Conservation (phyloP, 2,888 invertebrate genomes). For the Nudaria mundana region DNA sequence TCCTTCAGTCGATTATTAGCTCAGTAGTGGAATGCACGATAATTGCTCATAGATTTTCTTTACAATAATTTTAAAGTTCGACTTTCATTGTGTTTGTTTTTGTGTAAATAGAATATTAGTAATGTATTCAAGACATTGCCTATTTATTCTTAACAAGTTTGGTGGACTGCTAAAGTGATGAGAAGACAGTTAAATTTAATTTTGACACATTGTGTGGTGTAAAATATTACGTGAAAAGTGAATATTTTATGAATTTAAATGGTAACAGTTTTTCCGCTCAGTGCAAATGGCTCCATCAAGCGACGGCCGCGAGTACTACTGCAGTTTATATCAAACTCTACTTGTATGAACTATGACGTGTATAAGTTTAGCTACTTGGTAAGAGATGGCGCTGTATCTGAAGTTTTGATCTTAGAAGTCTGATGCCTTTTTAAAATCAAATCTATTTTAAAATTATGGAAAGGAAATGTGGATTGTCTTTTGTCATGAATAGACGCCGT, state of each 20-base stretch:
- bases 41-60: slow-evolving; percentile 15
- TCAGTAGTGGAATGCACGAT: slow-evolving; percentile 52
- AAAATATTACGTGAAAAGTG: slow-evolving; percentile 30
- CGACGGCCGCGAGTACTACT: slow-evolving; percentile 78
- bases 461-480: no score
- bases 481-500: no score
- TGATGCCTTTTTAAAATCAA: no score
- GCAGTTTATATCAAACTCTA: slow-evolving; percentile 60
- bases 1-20: slow-evolving; percentile 69
- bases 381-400: slow-evolving; percentile 76
- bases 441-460: no score
- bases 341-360: slow-evolving; percentile 36
- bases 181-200: slow-evolving; percentile 17
- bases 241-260: slow-evolving; percentile 74
- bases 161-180: slow-evolving; percentile 12
- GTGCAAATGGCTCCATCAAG: slow-evolving; percentile 81
- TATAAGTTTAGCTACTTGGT: slow-evolving; percentile 67
- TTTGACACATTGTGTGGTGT: slow-evolving; percentile 21
- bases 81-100: slow-evolving; percentile 8
- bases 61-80: background rate
- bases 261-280: slow-evolving; percentile 85
- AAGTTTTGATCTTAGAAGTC: no score
- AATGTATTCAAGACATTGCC: slow-evolving; percentile 23
- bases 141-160: slow-evolving; percentile 14
- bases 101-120: slow-evolving; percentile 16